Evolutionary conservation across 1,140 invertebrate genomes (phyloP), one percentile per base, ranked within the genome.

Genomic region (Hypsibius dujardini): DNA sequence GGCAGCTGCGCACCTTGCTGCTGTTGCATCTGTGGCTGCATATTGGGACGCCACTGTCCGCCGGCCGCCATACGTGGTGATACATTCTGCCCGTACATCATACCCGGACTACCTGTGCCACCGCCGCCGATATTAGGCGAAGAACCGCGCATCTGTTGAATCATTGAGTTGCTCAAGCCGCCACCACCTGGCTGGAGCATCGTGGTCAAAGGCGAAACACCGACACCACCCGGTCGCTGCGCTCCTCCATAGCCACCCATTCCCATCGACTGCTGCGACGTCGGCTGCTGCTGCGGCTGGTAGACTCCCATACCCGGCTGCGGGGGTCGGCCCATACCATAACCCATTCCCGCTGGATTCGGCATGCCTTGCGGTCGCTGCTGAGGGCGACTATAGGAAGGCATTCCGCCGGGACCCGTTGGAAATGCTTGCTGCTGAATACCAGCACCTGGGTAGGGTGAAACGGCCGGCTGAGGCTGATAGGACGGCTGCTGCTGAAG

Each of bases 341-440:
- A 56, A n/a, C 50, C 50, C 50, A 56, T n/a, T 56, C 7, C 7
- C 50, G n/a, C n/a, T n/a, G 7, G 50, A 56, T 7, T 12, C 50
- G 50, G 50, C 50, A n/a, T 56, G 50, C 50, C 50, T 56, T 56
- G 50, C n/a, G 50, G 50, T 12, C 50, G 50, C n/a, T 56, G 50
- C 7, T 56, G 50, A 12, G 7, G 50, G 50, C 7, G 50, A 56
- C 28, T 28, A 28, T 28, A 28, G 28, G 28, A 28, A 28, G 28
- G 28, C 28, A 28, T 28, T 28, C 28, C 28, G 28, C 28, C 28
- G 28, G 28, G 28, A 28, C 28, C 28, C 28, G 28, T 28, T 28
- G 28, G 28, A 28, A 28, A 28, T 28, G 28, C 28, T 28, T 28
- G 28, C 28, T 28, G 28, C 28, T 28, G 28, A 28, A 28, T 28